A percentile compares a stretch with the other conserved stretches of the same genome.
Evolutionary conservation across 1,140 invertebrate species (phyloP).

Genomic region (Ceratoteleas bidentatus): DNA sequence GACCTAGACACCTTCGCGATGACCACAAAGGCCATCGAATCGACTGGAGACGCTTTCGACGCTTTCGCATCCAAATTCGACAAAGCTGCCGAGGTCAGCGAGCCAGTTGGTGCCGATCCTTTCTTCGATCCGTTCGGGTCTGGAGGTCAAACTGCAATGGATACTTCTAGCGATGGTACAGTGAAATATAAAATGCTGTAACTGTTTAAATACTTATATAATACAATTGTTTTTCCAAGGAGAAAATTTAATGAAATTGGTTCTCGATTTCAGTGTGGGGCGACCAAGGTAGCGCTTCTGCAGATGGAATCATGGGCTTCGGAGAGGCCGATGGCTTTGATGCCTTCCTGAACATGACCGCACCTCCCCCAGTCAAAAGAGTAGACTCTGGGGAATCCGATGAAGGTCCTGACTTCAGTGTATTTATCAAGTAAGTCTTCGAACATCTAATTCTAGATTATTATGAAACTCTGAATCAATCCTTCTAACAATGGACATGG

Average conservation of each 20-base stretch:
- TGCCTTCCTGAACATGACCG: conserved; percentile 90
- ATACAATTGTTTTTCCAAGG: too few species aligned
- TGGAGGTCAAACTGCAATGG: conserved; percentile 74
- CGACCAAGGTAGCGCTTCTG: conserved; percentile 76
- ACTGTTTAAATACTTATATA: too few species aligned
- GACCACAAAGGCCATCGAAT: conserved; percentile 78
- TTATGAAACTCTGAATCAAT: background rate
- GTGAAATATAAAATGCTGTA: background rate
- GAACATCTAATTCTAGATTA: background rate
- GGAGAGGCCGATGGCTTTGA: conserved; percentile 90
- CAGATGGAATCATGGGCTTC: conserved; percentile 83
- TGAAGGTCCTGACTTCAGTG: conserved; percentile 88
- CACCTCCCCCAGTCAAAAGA: conserved; percentile 85
- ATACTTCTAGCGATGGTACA: conserved; percentile 81
- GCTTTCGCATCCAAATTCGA: conserved; percentile 94
- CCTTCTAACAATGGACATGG: background rate
- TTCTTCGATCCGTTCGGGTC: conserved; percentile 83
- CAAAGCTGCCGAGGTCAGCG: conserved; percentile 82
- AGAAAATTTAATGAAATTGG: background rate
- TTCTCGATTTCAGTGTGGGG: conserved; percentile 82
- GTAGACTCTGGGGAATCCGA: conserved; percentile 89
- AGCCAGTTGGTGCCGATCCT: conserved; percentile 77
- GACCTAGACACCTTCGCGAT: conserved; percentile 70
- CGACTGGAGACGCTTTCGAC: conserved; percentile 86
- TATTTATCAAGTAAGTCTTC: conserved; percentile 87